Percentiles rank a stretch among this genome's conserved stretches.
phyloP scores from a whole-genome alignment of 2,888 invertebrate species.

The Pristionchus arcanus region DNA sequence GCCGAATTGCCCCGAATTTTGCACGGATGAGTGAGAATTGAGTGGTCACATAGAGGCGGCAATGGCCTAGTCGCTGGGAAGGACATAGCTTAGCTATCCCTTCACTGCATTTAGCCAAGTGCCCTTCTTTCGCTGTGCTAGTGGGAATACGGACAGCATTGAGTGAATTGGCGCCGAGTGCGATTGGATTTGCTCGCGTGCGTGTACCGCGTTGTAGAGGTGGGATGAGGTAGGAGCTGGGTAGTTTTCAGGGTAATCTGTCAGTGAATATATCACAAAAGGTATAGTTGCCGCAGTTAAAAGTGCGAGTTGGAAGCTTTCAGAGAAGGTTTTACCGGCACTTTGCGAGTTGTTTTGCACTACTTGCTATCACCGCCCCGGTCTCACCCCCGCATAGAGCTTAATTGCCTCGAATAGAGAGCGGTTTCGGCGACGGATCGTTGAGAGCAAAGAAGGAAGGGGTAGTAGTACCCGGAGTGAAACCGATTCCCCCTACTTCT shows the following conservation, averaged over 20 bases:
- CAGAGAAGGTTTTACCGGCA: background rate
- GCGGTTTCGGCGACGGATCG: background rate
- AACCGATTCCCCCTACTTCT: conserved; percentile 7
- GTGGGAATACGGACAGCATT: background rate
- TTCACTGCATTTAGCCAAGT: background rate
- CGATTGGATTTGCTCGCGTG: background rate
- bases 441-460: background rate
- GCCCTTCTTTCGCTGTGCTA: background rate
- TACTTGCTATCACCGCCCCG: background rate
- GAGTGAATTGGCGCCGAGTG: background rate
- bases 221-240: background rate
- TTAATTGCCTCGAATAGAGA: background rate
- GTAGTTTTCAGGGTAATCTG: too few species aligned
- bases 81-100: background rate
- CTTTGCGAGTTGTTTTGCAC: conserved; percentile 25
- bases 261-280: too few species aligned
- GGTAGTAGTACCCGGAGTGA: background rate
- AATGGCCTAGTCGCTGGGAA: background rate
- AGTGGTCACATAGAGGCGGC: background rate
- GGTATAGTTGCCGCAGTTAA: too few species aligned
- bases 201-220: background rate
- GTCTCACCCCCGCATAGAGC: background rate
- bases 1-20: too few species aligned
- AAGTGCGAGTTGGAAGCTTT: too few species aligned
- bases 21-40: background rate